Percentiles rank a stretch among this genome's conserved stretches.
Evolutionary conservation across 1,140 invertebrate species (phyloP).

Genomic region (Kradibia gibbosae): DNA sequence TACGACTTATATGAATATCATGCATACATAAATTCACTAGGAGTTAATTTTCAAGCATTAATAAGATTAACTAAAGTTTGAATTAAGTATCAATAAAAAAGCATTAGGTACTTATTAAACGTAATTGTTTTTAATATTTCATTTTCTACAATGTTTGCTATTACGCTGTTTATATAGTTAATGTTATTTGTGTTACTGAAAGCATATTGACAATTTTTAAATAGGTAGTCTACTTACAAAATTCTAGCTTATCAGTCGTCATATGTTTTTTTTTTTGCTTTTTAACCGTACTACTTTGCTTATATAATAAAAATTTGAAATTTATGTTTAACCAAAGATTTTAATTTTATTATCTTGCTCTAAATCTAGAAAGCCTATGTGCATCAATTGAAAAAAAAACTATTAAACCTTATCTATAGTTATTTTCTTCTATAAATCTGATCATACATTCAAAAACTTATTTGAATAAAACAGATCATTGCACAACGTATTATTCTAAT

Average conservation of each 20-base stretch:
- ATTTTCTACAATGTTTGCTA: too few relatives aligned
- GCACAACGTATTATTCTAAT: background rate
- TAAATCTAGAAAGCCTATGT: background rate
- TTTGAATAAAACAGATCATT: background rate
- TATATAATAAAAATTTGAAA: background rate
- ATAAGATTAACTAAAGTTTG: background rate
- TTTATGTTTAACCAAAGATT: background rate
- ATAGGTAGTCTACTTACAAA: background rate
- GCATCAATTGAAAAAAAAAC: background rate
- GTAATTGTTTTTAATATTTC: too few relatives aligned
- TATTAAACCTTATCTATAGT: background rate
- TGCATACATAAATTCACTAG: too few relatives aligned
- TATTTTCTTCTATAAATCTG: background rate
- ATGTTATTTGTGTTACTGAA: background rate
- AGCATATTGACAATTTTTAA: background rate
- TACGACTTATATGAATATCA: too few relatives aligned
- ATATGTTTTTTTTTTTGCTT: background rate
- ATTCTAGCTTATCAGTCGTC: background rate
- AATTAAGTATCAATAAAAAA: background rate
- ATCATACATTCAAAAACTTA: background rate
- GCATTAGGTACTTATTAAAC: too few relatives aligned
- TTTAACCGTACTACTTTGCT: background rate
- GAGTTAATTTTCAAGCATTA: too few relatives aligned
- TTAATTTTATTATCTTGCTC: background rate
- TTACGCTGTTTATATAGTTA: background rate